Percentiles rank a stretch among this genome's conserved stretches.
phyloP scores from a whole-genome alignment of 2,797 vertebrate genomes.

The Takifugu ocellatus region DNA sequence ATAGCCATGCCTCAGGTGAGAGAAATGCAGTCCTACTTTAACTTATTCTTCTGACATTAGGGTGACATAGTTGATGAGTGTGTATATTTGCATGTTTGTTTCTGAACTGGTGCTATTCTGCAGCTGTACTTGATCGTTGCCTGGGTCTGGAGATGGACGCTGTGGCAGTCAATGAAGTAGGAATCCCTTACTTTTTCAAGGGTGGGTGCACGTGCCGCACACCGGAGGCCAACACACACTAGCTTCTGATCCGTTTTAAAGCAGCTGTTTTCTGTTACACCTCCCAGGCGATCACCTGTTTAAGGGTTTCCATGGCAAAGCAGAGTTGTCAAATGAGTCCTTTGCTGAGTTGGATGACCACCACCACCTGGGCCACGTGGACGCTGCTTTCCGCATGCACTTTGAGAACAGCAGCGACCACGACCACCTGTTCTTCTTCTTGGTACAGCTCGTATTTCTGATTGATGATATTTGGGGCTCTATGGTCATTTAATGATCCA shows the following conservation, averaged over 20 bases:
- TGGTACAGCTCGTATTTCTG: constrained; percentile 54
- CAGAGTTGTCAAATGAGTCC: constrained; percentile 56
- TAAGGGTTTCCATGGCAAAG: constrained; percentile 59
- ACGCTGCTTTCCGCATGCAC: constrained; percentile 79
- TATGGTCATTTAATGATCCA: too few relatives aligned
- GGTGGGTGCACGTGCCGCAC: constrained; percentile 54
- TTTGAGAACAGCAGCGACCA: constrained; percentile 42
- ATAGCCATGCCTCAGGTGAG: neutral
- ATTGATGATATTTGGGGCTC: neutral
- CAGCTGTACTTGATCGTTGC: constrained; percentile 64
- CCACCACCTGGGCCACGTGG: constrained; percentile 68
- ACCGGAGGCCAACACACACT: neutral
- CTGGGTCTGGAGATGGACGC: constrained; percentile 78
- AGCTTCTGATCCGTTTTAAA: neutral
- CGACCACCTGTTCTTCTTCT: constrained; percentile 76
- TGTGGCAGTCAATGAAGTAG: constrained; percentile 67
- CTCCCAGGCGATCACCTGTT: constrained; percentile 70
- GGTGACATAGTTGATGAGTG: neutral
- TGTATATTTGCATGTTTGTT: neutral
- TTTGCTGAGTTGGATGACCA: constrained; percentile 71
- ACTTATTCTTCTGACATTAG: neutral
- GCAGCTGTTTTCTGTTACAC: neutral
- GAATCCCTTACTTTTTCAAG: constrained; percentile 79
- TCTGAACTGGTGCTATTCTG: neutral
- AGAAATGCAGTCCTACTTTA: neutral